Conservation (phyloP, 1,140 invertebrate species). For the Vanessa tameamea region DNA sequence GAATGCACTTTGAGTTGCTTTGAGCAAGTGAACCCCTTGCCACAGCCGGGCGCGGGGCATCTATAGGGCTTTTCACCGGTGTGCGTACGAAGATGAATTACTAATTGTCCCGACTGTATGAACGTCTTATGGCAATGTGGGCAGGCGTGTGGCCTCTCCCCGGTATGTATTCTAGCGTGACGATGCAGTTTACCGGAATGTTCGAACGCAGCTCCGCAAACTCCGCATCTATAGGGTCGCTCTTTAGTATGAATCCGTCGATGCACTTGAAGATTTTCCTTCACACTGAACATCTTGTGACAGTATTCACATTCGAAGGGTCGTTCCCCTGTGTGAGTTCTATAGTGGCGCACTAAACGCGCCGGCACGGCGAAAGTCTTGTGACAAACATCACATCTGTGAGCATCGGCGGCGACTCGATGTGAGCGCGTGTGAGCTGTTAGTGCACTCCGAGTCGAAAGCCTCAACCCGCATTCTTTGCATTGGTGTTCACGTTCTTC, state of each 20-base stretch:
- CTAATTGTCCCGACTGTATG: conserved; percentile 92
- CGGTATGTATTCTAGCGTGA: conserved; percentile 95
- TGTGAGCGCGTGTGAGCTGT: conserved; percentile 83
- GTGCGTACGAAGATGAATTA: conserved; percentile 92
- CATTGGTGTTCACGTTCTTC: conserved; percentile 74
- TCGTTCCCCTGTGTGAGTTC: conserved; percentile 93
- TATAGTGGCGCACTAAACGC: conserved; percentile 93
- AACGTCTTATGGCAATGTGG: conserved; percentile 95
- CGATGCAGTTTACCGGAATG: conserved; percentile 95
- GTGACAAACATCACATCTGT: conserved; percentile 93
- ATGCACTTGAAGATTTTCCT: conserved; percentile 95
- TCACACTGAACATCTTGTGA: conserved; percentile 94
- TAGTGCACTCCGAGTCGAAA: conserved; percentile 82
- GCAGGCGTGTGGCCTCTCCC: conserved; percentile 96
- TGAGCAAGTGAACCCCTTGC: conserved; percentile 94
- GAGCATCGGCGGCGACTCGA: conserved; percentile 84
- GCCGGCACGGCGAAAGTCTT: conserved; percentile 96
- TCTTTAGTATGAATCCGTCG: conserved; percentile 95
- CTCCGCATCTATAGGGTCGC: conserved; percentile 92
- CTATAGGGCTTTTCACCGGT: conserved; percentile 96
- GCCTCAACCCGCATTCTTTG: conserved; percentile 82
- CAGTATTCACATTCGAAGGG: conserved; percentile 96
- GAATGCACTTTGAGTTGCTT: conserved; percentile 94
- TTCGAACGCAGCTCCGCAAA: conserved; percentile 94
- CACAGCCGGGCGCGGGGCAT: conserved; percentile 88